Conservation (phyloP, 2,113 vertebrate genomes). For the Taurulus bubalis region DNA sequence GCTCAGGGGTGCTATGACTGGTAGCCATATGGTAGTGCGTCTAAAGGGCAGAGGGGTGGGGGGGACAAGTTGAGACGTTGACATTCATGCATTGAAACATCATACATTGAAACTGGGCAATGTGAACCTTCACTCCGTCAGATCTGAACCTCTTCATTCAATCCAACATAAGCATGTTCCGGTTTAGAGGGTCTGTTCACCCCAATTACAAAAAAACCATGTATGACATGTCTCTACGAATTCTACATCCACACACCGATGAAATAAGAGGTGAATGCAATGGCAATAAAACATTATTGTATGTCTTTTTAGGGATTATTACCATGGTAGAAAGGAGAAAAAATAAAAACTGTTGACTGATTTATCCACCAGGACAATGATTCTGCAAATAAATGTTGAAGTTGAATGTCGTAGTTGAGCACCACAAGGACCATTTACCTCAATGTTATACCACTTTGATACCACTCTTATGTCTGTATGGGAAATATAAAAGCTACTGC, state of each 20-base stretch:
- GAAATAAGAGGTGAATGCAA: background rate
- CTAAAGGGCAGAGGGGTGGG: constrained; percentile 58
- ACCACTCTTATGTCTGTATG: background rate
- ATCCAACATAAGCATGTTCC: background rate
- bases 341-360: background rate
- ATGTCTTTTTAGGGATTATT: background rate
- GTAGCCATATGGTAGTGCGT: constrained; percentile 70
- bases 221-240: background rate
- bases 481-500: background rate
- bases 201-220: background rate
- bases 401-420: too few species aligned
- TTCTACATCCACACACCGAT: background rate
- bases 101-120: background rate
- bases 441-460: background rate
- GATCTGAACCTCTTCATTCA: background rate
- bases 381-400: background rate
- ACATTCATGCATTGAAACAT: constrained; percentile 4
- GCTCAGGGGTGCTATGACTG: constrained; percentile 58
- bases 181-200: background rate
- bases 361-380: background rate
- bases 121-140: background rate
- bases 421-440: background rate
- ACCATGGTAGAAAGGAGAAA: background rate
- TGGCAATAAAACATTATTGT: too few species aligned
- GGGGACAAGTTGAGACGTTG: constrained; percentile 33